phyloP scores from a whole-genome alignment of 2,113 vertebrate species.

The Rhinoptilus africanus region DNA sequence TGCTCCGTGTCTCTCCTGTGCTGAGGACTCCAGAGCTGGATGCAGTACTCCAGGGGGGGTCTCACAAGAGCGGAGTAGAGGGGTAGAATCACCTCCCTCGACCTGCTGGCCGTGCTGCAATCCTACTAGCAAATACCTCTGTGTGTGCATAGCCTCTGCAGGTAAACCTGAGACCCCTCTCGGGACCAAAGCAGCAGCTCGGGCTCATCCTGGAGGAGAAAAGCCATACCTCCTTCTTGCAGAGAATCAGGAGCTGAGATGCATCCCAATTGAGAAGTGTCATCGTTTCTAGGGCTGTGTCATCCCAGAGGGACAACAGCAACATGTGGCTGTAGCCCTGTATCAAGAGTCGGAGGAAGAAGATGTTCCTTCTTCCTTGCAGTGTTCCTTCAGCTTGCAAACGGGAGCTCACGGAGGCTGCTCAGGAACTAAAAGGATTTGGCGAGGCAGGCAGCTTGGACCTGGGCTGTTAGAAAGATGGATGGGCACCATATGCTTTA shows the following conservation, averaged over 20 bases:
- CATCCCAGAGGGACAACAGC: not conserved
- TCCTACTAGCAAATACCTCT: not conserved
- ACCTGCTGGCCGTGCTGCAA: too few species aligned
- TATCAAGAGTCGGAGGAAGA: not conserved
- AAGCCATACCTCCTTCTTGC: not conserved
- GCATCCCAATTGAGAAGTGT: fast-evolving
- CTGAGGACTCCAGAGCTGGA: too few species aligned
- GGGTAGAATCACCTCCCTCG: too few species aligned
- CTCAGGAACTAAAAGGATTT: not conserved
- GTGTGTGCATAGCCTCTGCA: not conserved
- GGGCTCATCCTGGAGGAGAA: not conserved
- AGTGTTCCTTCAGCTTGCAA: not conserved
- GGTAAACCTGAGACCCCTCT: not conserved
- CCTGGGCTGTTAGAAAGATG: not conserved
- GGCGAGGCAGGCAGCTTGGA: not conserved
- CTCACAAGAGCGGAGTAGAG: too few species aligned
- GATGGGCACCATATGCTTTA: not conserved
- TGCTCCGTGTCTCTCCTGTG: too few species aligned
- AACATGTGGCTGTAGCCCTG: fast-evolving
- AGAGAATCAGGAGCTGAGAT: not conserved
- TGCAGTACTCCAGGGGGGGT: too few species aligned
- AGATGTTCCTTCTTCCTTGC: not conserved
- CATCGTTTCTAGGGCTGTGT: not conserved
- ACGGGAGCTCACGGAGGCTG: not conserved
- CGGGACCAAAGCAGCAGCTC: not conserved